Conservation (phyloP, 2,113 vertebrate species). For the Neodon shergylaensis region DNA sequence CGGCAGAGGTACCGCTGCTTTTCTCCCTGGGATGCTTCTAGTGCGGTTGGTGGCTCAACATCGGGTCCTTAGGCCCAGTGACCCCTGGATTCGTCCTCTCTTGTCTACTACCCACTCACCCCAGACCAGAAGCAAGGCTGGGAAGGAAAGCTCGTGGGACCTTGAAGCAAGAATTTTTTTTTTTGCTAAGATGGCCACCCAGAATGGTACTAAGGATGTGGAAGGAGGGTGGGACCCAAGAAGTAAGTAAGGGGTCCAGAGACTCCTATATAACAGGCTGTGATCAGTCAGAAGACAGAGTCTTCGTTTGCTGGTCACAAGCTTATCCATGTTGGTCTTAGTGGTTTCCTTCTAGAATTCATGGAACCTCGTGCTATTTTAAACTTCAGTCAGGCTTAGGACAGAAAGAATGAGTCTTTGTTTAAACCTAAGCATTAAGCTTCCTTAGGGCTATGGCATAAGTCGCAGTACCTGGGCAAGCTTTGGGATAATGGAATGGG, state of each 20-base stretch:
- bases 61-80: not conserved
- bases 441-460: not conserved
- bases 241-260: not conserved
- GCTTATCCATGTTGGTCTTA: not conserved
- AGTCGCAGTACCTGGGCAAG: not conserved
- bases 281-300: not conserved
- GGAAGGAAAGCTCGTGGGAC: not conserved
- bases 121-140: not conserved
- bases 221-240: not conserved
- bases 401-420: not conserved
- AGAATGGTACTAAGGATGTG: not conserved
- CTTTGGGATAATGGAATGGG: not conserved
- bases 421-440: not conserved
- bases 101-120: not conserved
- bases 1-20: constrained; percentile 90
- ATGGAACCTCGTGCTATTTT: not conserved
- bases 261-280: not conserved
- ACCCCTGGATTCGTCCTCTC: not conserved
- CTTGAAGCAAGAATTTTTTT: not conserved
- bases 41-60: not conserved
- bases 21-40: not conserved
- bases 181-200: not conserved
- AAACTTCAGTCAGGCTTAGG: not conserved
- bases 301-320: not conserved
- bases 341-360: constrained; percentile 36